Conservation (phyloP, 2,888 invertebrate genomes). For the Agriopis marginaria region DNA sequence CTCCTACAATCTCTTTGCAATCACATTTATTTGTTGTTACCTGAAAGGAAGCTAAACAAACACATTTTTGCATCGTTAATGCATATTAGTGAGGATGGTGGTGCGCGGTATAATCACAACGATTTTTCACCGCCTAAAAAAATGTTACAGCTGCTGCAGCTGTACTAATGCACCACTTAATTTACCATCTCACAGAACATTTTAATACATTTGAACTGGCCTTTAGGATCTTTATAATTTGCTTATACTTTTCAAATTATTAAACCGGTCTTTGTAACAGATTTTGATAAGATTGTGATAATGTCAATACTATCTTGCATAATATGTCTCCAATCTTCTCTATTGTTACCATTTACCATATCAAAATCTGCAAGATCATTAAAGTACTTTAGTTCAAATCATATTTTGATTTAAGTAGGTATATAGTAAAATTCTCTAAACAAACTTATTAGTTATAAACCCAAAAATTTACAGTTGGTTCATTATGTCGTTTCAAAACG, state of each 20-base stretch:
- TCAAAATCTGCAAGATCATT: background rate
- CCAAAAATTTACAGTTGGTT: background rate
- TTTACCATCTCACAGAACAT: background rate
- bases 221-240: background rate
- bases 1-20: no score
- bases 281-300: background rate
- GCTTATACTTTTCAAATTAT: background rate
- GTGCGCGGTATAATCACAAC: no score
- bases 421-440: background rate
- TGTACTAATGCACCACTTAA: conserved; percentile 26
- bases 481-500: background rate
- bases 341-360: background rate
- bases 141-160: conserved; percentile 1
- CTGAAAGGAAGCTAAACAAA: no score
- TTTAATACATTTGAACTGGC: background rate
- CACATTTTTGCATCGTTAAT: no score
- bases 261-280: background rate
- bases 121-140: no score
- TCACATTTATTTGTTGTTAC: no score
- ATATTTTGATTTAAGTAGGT: no score
- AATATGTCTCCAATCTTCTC: background rate
- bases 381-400: no score
- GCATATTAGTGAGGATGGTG: no score
- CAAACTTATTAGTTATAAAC: background rate
- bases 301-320: background rate